A percentile compares a stretch with the other conserved stretches of the same genome.
These are phyloP conservation scores for Temnothorax unifasciatus DNA, from an alignment of 2,888 invertebrate genomes.

Conservation along the genomic window DNA sequence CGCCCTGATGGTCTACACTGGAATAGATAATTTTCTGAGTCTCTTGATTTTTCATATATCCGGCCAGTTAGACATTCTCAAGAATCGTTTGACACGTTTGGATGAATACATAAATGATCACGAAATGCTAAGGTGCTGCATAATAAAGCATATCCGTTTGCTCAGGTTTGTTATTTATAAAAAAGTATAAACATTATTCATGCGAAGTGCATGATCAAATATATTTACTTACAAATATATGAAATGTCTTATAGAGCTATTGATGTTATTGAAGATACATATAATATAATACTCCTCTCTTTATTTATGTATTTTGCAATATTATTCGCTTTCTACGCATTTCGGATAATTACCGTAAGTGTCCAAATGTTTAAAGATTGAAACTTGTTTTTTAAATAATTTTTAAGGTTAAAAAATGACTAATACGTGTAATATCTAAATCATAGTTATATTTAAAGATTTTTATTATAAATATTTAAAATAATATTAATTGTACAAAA, in stretches of 20 bases:
- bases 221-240: not conserved
- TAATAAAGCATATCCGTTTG: slow-evolving; percentile 1
- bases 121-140: not conserved
- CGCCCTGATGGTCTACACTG: not conserved
- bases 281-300: slow-evolving; percentile 3
- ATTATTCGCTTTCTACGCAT: slow-evolving; percentile 24
- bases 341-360: slow-evolving; percentile 23
- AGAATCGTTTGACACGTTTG: not conserved
- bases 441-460: not conserved
- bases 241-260: not conserved
- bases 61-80: slow-evolving; percentile 20
- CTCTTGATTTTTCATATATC: slow-evolving; percentile 30
- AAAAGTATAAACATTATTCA: not conserved
- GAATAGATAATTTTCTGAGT: slow-evolving; percentile 29
- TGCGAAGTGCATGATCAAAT: not conserved
- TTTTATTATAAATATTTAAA: not conserved
- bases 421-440: not conserved
- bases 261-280: slow-evolving; percentile 7
- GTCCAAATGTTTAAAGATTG: not conserved
- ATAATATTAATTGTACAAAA: not conserved
- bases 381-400: not conserved
- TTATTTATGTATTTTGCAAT: slow-evolving; percentile 28
- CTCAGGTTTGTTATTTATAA: slow-evolving; percentile 9
- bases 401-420: not conserved
- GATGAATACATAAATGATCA: not conserved